phyloP scores from a whole-genome alignment of 2,888 invertebrate genomes.

The Drosophila emarginata region DNA sequence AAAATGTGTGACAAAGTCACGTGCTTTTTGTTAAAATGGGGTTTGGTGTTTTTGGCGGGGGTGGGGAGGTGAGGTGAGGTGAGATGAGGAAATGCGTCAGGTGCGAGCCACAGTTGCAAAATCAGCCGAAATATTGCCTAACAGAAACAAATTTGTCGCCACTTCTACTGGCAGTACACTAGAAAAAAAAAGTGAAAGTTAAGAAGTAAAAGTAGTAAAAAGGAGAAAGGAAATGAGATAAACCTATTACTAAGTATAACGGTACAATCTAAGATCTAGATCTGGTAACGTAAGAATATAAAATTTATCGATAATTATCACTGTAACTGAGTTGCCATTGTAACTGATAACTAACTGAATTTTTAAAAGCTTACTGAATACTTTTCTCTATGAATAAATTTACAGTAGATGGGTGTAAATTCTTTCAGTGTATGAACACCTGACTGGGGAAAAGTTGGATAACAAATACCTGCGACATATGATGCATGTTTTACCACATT shows the following conservation, averaged over 20 bases:
- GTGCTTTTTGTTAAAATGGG: slow-evolving; percentile 27
- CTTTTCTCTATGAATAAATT: too few relatives aligned
- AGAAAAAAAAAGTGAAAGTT: background rate
- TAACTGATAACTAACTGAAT: too few relatives aligned
- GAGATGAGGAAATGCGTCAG: background rate
- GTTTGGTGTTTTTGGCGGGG: background rate
- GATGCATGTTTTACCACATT: slow-evolving; percentile 35
- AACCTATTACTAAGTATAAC: too few relatives aligned
- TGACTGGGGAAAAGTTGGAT: slow-evolving; percentile 32
- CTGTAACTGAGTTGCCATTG: too few relatives aligned
- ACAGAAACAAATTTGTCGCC: background rate
- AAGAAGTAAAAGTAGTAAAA: too few relatives aligned
- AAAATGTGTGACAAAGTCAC: slow-evolving; percentile 44
- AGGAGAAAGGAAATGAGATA: too few relatives aligned
- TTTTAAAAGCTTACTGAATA: too few relatives aligned
- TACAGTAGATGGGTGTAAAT: background rate
- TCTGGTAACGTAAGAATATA: too few relatives aligned
- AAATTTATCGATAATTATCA: too few relatives aligned
- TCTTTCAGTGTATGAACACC: slow-evolving; percentile 27
- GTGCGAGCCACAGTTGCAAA: slow-evolving; percentile 1
- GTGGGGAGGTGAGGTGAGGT: background rate
- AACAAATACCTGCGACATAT: slow-evolving; percentile 40
- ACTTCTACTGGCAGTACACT: background rate
- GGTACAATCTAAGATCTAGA: too few relatives aligned
- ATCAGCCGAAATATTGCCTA: slow-evolving; percentile 1